phyloP scores from a whole-genome alignment of 2,797 vertebrate species.

The Sylvia borin region DNA sequence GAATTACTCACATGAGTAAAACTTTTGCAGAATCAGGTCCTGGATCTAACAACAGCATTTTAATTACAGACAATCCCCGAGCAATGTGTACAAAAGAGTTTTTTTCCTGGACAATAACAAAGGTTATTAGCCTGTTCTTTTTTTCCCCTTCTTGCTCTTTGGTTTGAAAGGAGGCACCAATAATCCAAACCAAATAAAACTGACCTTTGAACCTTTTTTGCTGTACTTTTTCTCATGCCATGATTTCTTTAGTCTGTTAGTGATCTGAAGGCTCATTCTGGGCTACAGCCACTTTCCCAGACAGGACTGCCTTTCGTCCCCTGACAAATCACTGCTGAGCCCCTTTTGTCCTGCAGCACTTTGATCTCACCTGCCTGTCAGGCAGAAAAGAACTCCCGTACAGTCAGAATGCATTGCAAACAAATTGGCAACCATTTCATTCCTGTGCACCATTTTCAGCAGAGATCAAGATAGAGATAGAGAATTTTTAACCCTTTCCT shows the following conservation, averaged over 20 bases:
- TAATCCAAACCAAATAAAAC: conserved; percentile 89
- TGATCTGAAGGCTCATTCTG: conserved; percentile 86
- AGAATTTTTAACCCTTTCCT: conserved; percentile 71
- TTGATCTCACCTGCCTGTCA: conserved; percentile 98
- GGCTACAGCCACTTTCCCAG: conserved; percentile 80
- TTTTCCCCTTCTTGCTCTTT: conserved; percentile 68
- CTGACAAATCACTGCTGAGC: conserved; percentile 92
- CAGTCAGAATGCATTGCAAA: conserved; percentile 88
- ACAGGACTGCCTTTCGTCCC: conserved; percentile 87
- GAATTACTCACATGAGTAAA: conserved; percentile 63
- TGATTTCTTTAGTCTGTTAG: conserved; percentile 84
- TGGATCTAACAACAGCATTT: conserved; percentile 70
- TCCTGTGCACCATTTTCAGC: conserved; percentile 77
- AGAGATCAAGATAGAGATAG: conserved; percentile 60
- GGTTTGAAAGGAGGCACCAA: conserved; percentile 77
- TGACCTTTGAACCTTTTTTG: conserved; percentile 91
- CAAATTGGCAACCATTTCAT: conserved; percentile 88
- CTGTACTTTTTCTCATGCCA: conserved; percentile 90
- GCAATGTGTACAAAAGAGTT: conserved; percentile 80
- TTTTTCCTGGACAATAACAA: conserved; percentile 75
- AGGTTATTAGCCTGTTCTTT: conserved; percentile 83
- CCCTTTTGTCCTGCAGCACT: conserved; percentile 88
- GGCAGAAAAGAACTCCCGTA: conserved; percentile 85
- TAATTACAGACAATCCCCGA: conserved; percentile 73
- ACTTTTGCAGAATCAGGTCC: conserved; percentile 66